A percentile compares a stretch with the other conserved stretches of the same genome.
phyloP scores from a whole-genome alignment of 2,113 vertebrate species.

The Scartelaos histophorus region DNA sequence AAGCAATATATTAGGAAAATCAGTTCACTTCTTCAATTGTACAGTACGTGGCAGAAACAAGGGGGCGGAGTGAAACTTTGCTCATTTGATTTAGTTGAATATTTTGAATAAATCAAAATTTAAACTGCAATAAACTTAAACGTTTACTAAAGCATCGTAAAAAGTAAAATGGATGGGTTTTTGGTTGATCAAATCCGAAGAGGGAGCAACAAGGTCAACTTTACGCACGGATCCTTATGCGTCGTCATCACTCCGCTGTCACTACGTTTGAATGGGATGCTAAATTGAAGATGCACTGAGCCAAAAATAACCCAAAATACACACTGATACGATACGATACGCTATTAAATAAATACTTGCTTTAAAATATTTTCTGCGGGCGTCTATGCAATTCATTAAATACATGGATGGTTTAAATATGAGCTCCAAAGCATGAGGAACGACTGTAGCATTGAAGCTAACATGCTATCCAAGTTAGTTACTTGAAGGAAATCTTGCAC shows the following conservation, averaged over 20 bases:
- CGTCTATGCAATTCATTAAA: neutral
- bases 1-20: neutral
- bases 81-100: neutral
- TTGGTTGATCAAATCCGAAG: neutral
- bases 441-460: conserved; percentile 34
- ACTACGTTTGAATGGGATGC: conserved; percentile 66
- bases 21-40: neutral
- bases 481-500: neutral
- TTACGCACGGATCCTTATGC: conserved; percentile 45
- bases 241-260: conserved; percentile 72
- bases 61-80: conserved; percentile 26
- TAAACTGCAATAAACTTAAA: neutral
- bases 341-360: neutral
- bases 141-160: neutral
- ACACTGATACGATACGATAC: neutral
- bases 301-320: neutral
- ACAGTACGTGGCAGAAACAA: conserved; percentile 59
- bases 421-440: neutral
- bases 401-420: neutral
- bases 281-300: conserved; percentile 24
- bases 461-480: conserved; percentile 41
- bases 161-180: neutral
- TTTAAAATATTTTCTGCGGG: neutral
- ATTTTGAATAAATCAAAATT: neutral
- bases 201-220: neutral